A percentile compares a stretch with the other conserved stretches of the same genome.
phyloP scores from a whole-genome alignment of 2,113 vertebrate genomes.

The Sinocyclocheilus maitianheensis region DNA sequence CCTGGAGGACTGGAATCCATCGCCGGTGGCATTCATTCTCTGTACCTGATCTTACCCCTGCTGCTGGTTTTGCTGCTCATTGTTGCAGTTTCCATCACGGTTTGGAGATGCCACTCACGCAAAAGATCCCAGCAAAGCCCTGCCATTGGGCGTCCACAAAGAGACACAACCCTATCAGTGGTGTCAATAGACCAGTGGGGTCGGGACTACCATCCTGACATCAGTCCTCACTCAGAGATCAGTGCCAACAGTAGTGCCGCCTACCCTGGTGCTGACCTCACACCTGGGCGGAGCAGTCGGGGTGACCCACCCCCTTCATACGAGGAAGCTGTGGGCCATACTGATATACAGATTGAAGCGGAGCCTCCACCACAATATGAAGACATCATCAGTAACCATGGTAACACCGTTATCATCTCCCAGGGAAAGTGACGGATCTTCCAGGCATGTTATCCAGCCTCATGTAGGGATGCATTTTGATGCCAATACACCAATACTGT shows the following conservation, averaged over 20 bases:
- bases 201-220: slow-evolving; percentile 70
- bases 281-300: slow-evolving; percentile 81
- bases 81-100: slow-evolving; percentile 82
- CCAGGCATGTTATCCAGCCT: neutral
- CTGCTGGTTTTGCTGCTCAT: slow-evolving; percentile 88
- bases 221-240: slow-evolving; percentile 82
- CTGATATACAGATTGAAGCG: slow-evolving; percentile 77
- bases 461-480: neutral
- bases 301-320: slow-evolving; percentile 92
- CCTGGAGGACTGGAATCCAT: slow-evolving; percentile 72
- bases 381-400: slow-evolving; percentile 83
- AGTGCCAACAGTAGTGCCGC: slow-evolving; percentile 82
- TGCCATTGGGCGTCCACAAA: slow-evolving; percentile 76
- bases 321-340: slow-evolving; percentile 91
- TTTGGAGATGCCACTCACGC: slow-evolving; percentile 90
- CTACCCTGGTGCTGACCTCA: slow-evolving; percentile 78
- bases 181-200: slow-evolving; percentile 80
- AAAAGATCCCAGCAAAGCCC: slow-evolving; percentile 84
- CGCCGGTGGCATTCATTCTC: slow-evolving; percentile 85
- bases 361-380: slow-evolving; percentile 94
- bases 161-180: slow-evolving; percentile 75
- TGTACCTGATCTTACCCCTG: slow-evolving; percentile 91
- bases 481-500: neutral
- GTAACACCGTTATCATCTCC: slow-evolving; percentile 63
- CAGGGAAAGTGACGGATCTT: slow-evolving; percentile 64